phyloP scores from a whole-genome alignment of 2,797 vertebrate species.

The Argyrosomus regius region DNA sequence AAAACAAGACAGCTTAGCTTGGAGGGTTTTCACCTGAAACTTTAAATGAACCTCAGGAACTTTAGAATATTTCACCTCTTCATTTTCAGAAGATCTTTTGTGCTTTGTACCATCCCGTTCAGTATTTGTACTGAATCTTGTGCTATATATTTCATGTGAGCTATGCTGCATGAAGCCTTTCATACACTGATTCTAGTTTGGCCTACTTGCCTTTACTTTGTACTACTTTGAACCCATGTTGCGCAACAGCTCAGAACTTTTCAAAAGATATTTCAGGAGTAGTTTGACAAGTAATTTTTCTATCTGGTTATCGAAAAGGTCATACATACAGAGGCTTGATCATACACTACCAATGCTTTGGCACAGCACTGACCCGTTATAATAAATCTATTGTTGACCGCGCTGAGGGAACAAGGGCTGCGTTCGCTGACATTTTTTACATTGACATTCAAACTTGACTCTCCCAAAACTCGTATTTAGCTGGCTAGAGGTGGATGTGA shows the following conservation, averaged over 20 bases:
- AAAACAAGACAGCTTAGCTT: background rate
- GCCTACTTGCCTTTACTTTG: background rate
- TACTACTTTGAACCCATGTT: background rate
- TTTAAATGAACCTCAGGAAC: background rate
- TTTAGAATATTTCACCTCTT: background rate
- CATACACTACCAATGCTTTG: background rate
- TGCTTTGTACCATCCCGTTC: background rate
- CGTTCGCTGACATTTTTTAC: constrained; percentile 37
- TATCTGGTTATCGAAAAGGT: constrained; percentile 43
- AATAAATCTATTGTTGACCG: constrained; percentile 5
- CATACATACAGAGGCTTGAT: constrained; percentile 5
- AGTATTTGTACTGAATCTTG: background rate
- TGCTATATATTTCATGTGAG: background rate
- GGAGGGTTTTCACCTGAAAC: background rate
- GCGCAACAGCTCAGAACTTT: constrained; percentile 31
- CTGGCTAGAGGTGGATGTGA: background rate
- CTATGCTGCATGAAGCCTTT: background rate
- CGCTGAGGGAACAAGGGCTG: background rate
- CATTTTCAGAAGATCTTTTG: background rate
- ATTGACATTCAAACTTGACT: constrained; percentile 33
- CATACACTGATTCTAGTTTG: background rate
- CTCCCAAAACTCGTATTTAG: background rate
- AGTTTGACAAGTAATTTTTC: constrained; percentile 19
- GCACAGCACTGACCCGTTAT: constrained; percentile 1
- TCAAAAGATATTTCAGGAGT: constrained; percentile 14